phyloP scores from a whole-genome alignment of 2,888 invertebrate species.

The Caenorhabditis wallacei region DNA sequence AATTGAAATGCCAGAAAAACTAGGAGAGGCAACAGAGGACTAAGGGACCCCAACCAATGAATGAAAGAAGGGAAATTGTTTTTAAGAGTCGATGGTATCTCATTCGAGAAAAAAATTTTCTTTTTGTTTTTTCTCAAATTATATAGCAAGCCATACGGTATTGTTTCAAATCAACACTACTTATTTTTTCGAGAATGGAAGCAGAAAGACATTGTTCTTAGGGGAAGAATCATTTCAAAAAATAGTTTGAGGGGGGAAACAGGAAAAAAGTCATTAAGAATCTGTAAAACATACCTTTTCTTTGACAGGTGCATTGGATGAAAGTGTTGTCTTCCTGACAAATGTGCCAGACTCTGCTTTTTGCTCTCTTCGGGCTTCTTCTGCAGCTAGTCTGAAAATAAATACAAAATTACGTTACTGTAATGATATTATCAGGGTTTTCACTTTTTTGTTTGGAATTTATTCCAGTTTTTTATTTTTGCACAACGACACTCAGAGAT shows the following conservation, averaged over 20 bases:
- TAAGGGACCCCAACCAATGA: conserved; percentile 26
- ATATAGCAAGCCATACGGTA: not conserved
- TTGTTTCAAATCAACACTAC: not conserved
- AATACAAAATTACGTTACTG: not conserved
- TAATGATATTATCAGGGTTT: too few relatives aligned
- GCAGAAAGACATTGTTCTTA: conserved; percentile 10
- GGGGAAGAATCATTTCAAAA: conserved; percentile 15
- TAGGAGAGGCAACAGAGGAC: conserved; percentile 14
- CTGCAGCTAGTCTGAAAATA: conserved; percentile 80
- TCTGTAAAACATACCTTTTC: conserved; percentile 77
- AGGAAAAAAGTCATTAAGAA: conserved; percentile 17
- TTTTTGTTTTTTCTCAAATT: not conserved
- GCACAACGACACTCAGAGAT: conserved; percentile 15
- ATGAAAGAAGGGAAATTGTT: conserved; percentile 13
- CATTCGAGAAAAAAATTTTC: not conserved
- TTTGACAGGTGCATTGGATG: conserved; percentile 75
- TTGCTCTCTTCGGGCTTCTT: conserved; percentile 82
- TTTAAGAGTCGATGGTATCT: conserved; percentile 9
- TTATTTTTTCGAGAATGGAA: conserved; percentile 2
- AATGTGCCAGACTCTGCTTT: conserved; percentile 72
- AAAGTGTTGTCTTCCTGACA: conserved; percentile 74
- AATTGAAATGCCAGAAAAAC: conserved; percentile 56
- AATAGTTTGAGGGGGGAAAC: not conserved
- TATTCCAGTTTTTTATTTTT: not conserved
- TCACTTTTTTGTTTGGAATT: not conserved